Conservation (phyloP, 1,140 invertebrate genomes). For the Lasaia peninsularis region DNA sequence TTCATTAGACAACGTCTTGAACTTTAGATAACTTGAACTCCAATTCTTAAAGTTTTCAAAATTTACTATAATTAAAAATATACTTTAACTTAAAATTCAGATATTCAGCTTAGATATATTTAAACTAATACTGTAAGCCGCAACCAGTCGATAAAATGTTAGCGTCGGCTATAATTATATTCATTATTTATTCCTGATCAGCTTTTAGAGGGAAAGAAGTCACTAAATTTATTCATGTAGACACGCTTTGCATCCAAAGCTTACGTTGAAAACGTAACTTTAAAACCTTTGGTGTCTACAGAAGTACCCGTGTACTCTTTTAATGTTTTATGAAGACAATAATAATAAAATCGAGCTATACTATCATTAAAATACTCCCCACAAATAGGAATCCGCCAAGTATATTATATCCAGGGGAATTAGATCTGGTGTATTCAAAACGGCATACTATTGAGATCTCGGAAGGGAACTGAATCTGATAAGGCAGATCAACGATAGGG, state of each 20-base stretch:
- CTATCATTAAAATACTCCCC: slow-evolving; percentile 38
- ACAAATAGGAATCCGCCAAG: slow-evolving; percentile 55
- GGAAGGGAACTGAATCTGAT: slow-evolving; percentile 75
- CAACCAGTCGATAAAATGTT: no score
- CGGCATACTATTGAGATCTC: slow-evolving; percentile 63
- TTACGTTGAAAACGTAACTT: not conserved
- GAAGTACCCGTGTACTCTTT: not conserved
- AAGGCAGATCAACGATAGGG: slow-evolving; percentile 72
- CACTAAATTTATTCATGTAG: not conserved
- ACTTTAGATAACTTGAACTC: no score
- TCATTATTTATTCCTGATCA: no score
- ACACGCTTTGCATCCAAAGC: not conserved
- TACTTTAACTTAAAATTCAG: no score
- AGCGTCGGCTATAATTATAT: no score
- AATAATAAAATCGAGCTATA: slow-evolving; percentile 17
- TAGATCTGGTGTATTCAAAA: slow-evolving; percentile 66
- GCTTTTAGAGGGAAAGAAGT: no score
- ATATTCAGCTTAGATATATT: no score
- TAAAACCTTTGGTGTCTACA: not conserved
- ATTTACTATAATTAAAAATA: no score
- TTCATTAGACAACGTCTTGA: no score
- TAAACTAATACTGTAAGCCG: no score
- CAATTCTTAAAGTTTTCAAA: no score
- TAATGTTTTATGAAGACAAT: not conserved
- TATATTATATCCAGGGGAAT: slow-evolving; percentile 56